These are phyloP conservation scores for Tachycineta bicolor DNA, from an alignment of 2,113 vertebrate genomes.

Conservation along the genomic window DNA sequence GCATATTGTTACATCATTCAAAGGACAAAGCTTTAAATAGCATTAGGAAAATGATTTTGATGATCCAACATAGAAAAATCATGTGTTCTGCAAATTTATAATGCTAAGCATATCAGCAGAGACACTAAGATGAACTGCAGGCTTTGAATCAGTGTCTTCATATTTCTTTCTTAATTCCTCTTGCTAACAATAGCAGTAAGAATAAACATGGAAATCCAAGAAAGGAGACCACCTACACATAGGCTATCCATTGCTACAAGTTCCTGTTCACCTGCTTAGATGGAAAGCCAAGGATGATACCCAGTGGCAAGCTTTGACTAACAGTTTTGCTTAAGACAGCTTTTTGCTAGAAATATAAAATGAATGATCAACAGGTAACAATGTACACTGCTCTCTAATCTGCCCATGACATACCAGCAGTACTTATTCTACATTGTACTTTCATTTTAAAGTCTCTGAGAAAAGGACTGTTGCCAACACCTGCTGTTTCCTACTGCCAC, in stretches of 20 bases:
- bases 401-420: not conserved
- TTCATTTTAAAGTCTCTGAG: not conserved
- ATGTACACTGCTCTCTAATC: not conserved
- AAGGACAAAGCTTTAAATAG: not conserved
- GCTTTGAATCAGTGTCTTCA: not conserved
- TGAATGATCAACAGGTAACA: not conserved
- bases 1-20: not conserved
- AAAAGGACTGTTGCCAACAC: not conserved
- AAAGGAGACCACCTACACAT: not conserved
- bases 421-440: not conserved
- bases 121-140: not conserved
- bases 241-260: conserved; percentile 13
- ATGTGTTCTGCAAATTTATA: not conserved
- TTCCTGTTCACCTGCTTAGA: conserved; percentile 25
- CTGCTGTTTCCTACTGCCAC: not conserved
- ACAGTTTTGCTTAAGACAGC: not conserved
- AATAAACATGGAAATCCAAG: conserved; percentile 30
- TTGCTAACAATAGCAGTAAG: conserved; percentile 28
- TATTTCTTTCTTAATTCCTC: not conserved
- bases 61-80: not conserved
- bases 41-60: not conserved
- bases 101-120: not conserved
- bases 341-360: not conserved
- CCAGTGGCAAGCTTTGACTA: not conserved
- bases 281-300: not conserved